Percentiles rank a stretch among this genome's conserved stretches.
These are phyloP conservation scores for Drosophila ananassae DNA, from an alignment of 1,140 invertebrate species.

Conservation along the genomic window DNA sequence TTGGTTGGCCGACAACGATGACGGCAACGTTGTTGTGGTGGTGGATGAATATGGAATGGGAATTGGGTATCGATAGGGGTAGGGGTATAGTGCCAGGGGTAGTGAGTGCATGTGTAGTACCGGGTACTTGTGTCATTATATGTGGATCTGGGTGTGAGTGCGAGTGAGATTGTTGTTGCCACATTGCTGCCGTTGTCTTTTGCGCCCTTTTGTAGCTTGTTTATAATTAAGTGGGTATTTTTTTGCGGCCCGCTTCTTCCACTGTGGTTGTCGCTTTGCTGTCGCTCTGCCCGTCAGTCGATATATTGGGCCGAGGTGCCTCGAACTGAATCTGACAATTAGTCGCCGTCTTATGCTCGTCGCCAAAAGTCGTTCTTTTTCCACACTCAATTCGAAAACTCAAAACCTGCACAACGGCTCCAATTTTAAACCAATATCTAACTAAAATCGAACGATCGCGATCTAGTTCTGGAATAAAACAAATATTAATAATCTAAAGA, in stretches of 20 bases:
- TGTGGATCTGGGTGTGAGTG: constrained; percentile 25
- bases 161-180: constrained; percentile 52
- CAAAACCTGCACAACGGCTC: constrained; percentile 48
- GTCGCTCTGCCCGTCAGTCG: constrained; percentile 54
- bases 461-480: neutral
- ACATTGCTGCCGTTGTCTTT: constrained; percentile 63
- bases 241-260: constrained; percentile 49
- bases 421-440: constrained; percentile 9
- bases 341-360: constrained; percentile 83
- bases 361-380: constrained; percentile 77
- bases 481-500: neutral
- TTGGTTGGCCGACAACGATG: constrained; percentile 62
- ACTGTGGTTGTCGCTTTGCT: constrained; percentile 79
- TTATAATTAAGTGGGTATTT: constrained; percentile 81
- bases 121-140: constrained; percentile 5
- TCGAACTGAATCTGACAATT: constrained; percentile 76
- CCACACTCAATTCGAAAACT: constrained; percentile 44
- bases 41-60: constrained; percentile 29
- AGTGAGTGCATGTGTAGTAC: constrained; percentile 6
- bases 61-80: constrained; percentile 9
- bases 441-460: constrained; percentile 24
- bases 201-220: constrained; percentile 81
- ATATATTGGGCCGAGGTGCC: constrained; percentile 73
- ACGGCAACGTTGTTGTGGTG: constrained; percentile 46
- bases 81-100: constrained; percentile 64